Evolutionary conservation across 2,888 invertebrate genomes (phyloP).

Genomic region (Erebia aethiops): DNA sequence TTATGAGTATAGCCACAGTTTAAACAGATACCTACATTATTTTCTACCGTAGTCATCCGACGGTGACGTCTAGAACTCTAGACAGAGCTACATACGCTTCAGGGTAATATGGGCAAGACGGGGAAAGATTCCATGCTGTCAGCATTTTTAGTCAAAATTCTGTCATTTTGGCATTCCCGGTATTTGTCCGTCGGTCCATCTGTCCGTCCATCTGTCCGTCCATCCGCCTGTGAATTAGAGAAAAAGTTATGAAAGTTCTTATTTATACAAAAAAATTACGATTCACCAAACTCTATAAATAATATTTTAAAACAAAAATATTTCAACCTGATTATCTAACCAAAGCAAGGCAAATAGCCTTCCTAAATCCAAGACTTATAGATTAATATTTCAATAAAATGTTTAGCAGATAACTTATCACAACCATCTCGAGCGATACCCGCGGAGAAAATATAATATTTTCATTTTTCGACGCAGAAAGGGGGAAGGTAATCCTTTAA

Average conservation of each 20-base stretch:
- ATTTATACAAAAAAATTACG: neutral
- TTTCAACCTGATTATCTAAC: neutral
- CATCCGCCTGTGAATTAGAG: too few relatives aligned
- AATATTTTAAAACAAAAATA: neutral
- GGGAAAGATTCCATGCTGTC: too few relatives aligned
- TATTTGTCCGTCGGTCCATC: too few relatives aligned
- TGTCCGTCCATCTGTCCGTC: too few relatives aligned
- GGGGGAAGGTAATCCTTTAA: slow-evolving; percentile 15
- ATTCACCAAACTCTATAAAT: too few relatives aligned
- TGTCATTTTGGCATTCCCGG: too few relatives aligned
- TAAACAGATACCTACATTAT: too few relatives aligned
- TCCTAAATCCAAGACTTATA: slow-evolving; percentile 6
- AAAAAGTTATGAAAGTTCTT: neutral
- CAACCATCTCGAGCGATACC: slow-evolving; percentile 3
- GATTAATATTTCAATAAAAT: slow-evolving; percentile 19
- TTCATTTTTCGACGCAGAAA: slow-evolving; percentile 7
- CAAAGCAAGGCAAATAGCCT: neutral
- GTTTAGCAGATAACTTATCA: slow-evolving; percentile 15
- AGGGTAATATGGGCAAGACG: too few relatives aligned
- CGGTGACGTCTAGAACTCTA: too few relatives aligned
- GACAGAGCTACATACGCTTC: too few relatives aligned
- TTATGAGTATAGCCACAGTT: neutral
- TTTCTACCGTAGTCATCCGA: too few relatives aligned
- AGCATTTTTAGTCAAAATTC: too few relatives aligned
- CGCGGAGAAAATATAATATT: neutral